Evolutionary conservation across 2,888 invertebrate genomes (phyloP).

Genomic region (Leucophenga maculata): DNA sequence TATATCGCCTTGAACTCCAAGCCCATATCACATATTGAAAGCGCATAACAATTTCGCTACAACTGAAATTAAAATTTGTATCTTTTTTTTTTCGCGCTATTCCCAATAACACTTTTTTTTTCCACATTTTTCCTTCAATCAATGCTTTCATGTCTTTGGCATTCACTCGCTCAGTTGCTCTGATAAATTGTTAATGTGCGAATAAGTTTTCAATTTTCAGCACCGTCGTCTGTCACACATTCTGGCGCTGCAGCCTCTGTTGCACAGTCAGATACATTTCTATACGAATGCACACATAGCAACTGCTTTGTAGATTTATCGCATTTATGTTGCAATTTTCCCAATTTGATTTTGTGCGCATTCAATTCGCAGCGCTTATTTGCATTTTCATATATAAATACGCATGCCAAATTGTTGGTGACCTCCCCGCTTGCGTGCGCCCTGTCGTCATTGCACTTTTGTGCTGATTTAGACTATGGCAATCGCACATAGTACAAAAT

Average conservation of each 20-base stretch:
- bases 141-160: background rate
- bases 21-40: too few relatives aligned
- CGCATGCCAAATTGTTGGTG: background rate
- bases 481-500: background rate
- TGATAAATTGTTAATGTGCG: constrained; percentile 63
- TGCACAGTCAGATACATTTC: too few relatives aligned
- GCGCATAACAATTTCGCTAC: too few relatives aligned
- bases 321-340: constrained; percentile 17
- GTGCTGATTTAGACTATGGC: too few relatives aligned
- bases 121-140: background rate
- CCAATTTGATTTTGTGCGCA: constrained; percentile 4
- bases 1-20: too few relatives aligned
- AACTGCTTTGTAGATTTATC: constrained; percentile 9
- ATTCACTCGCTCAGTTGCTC: constrained; percentile 44
- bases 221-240: constrained; percentile 12
- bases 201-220: constrained; percentile 63
- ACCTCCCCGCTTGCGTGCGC: too few relatives aligned
- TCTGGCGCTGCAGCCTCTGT: background rate
- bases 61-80: background rate
- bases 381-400: constrained; percentile 21
- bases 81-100: background rate
- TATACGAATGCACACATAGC: background rate
- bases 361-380: constrained; percentile 1
- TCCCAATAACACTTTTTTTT: background rate
- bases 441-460: too few relatives aligned